Base-by-base conservation (phyloP, 2,113 vertebrate genomes). In the Symphodus melops region DNA sequence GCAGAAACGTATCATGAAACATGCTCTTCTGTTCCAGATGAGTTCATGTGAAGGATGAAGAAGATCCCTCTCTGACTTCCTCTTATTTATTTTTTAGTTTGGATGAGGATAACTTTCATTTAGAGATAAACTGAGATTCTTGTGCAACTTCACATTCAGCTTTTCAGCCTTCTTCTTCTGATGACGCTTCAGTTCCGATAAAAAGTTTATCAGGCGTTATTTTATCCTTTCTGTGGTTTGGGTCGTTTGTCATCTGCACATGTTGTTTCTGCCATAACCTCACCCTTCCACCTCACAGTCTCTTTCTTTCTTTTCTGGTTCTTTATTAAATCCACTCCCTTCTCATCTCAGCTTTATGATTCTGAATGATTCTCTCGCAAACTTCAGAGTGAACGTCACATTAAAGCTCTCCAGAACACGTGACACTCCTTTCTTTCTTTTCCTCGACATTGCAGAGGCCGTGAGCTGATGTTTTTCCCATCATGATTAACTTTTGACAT, bases 251-350 rank as follows among this genome's bases (percentile, higher is more conserved):
- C 51, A 21, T 68, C 23, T 42, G 57, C 16, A 17, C 28, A 11
- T 68, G 20, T 11, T 48, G 21, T 20, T 36, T 68, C 41, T 72
- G 39, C 13, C 42, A 37, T 46, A 51, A 72, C 46, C 41, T 46
- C 61, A 39, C 17, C 44, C 17, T 12, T 57, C 33, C 59, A 2
- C 25, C 49, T 68, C 63, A 68, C 39, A 16, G 13, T 21, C 9
- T 36, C 21, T 14, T 54, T 44, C 28, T 16, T 49, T 58, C 46
- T 7, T 48, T 17, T 48, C 5, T 48, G 46, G 46, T 48, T 1
- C 13, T 48, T 48, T 48, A 12, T 44, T 44, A 44, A 12, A 44
- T 14, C 14, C 14, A 14, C 12, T 4, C 14, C 46, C 14, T 17
- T 7, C 46, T 48, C 46, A 4, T 19, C 16, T 17, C 46, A 19